Base-by-base conservation (phyloP, 2,888 invertebrate genomes). In the Torymus tubicola region DNA sequence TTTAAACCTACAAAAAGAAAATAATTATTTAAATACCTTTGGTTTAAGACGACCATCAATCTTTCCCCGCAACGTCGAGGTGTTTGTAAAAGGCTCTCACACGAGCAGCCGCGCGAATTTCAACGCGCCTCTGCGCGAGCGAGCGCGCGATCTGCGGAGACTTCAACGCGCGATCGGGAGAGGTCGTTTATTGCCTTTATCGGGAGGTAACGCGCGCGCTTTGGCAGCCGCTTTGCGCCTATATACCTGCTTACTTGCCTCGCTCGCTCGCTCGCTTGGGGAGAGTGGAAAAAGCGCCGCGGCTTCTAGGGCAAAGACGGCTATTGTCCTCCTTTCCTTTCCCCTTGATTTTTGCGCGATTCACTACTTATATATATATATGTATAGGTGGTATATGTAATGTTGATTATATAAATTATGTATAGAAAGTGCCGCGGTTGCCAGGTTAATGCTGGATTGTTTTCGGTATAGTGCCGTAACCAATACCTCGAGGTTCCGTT, bases 271-370 rank as follows among this genome's bases (percentile, higher is more conserved):
- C 42, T 42, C 42, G 21, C 42, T 5, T 1, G 42, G 42, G 42
- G 42, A 42, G 67, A 21, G 74, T 52, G 61, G n/a, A 14, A 18
- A 63, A 14, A 24, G 21, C 31, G 50, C 24, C 50, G 12, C n/a
- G 55, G 55, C 55, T 57, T 73, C 31, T 77, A 64, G 77, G 70
- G 42, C 70, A 77, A 52, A 57, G 68, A 42, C 53, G 60, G 67
- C 78, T 78, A 68, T 68, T 78, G 71, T 73, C 78, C 72, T 57
- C 67, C 65, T 70, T 70, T 77, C 63, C 61, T 50, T 65, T 74
- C 55, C 42, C 18, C 4, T 14, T 18, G 12, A 64, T 24, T 55
- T 63, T 74, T 65, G 50, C 18, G 2, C 24, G 55, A 13, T 16
- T 69, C 10, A n/a, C 21, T 21, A 31, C 24, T 5, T 42, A 8